Conservation (phyloP, 1,140 invertebrate species). For the Orchesella cincta region DNA sequence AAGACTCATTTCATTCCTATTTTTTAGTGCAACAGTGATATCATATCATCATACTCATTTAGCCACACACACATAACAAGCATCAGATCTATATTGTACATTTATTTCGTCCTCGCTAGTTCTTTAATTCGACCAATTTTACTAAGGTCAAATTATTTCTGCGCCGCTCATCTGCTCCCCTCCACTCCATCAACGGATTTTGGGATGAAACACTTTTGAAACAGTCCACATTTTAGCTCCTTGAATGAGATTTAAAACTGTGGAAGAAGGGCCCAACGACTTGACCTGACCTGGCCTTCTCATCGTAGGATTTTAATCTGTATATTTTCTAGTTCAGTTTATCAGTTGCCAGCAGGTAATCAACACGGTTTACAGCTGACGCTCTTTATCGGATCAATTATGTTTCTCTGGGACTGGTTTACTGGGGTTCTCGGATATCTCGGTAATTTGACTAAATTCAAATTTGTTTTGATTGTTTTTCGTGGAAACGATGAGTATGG, state of each 20-base stretch:
- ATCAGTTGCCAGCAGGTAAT: too few relatives aligned
- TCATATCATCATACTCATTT: too few relatives aligned
- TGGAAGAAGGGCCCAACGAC: background rate
- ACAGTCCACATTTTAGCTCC: too few relatives aligned
- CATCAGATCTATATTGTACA: too few relatives aligned
- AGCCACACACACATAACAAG: too few relatives aligned
- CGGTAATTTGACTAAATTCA: constrained; percentile 64
- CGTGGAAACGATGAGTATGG: background rate
- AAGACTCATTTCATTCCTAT: too few relatives aligned
- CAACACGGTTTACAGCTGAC: constrained; percentile 7
- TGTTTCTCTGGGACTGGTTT: constrained; percentile 99
- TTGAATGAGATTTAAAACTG: background rate
- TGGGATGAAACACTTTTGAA: too few relatives aligned
- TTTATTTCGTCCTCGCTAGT: constrained; percentile 3
- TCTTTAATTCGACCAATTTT: constrained; percentile 4
- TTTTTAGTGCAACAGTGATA: too few relatives aligned
- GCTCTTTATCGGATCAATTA: constrained; percentile 54
- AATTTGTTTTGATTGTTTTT: too few relatives aligned
- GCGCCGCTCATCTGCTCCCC: background rate
- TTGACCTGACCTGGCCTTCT: constrained; percentile 1
- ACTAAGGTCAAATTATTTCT: constrained; percentile 7
- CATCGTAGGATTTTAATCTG: background rate
- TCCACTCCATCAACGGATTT: too few relatives aligned
- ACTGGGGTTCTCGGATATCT: constrained; percentile 92
- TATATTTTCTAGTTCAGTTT: background rate